Evolutionary conservation across 2,888 invertebrate species (phyloP).

Genomic region (Platypus cylindrus): DNA sequence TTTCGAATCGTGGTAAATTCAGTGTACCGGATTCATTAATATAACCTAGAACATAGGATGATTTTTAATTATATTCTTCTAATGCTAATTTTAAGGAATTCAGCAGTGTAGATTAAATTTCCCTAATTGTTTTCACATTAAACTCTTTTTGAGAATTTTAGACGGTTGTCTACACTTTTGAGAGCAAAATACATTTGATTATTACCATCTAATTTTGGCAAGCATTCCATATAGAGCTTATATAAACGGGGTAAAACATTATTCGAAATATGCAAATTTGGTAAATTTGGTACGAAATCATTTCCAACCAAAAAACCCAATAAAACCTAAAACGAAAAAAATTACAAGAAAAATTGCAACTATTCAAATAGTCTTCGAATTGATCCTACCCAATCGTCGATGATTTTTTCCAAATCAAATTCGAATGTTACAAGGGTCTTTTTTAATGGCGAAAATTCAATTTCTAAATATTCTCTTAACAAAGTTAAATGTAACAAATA

Average conservation of each 20-base stretch:
- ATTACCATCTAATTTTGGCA: slow-evolving; percentile 76
- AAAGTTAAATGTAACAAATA: slow-evolving; percentile 85
- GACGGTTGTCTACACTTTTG: no score
- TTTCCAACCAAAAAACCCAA: slow-evolving; percentile 97
- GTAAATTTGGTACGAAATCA: slow-evolving; percentile 94
- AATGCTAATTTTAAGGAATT: no score
- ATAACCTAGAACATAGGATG: slow-evolving; percentile 59
- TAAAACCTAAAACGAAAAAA: slow-evolving; percentile 41
- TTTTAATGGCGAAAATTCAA: slow-evolving; percentile 71
- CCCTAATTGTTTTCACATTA: no score
- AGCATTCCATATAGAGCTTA: slow-evolving; percentile 71
- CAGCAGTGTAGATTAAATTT: no score
- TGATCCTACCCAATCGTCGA: slow-evolving; percentile 80
- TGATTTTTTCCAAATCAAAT: slow-evolving; percentile 79
- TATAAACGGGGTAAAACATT: slow-evolving; percentile 82
- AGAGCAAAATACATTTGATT: no score
- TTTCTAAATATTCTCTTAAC: slow-evolving; percentile 81
- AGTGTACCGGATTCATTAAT: slow-evolving; percentile 82
- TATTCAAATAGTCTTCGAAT: not conserved
- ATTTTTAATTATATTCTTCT: no score
- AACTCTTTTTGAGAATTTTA: no score
- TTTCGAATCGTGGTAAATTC: slow-evolving; percentile 72
- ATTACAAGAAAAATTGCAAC: not conserved
- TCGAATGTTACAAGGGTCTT: slow-evolving; percentile 50
- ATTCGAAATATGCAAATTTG: slow-evolving; percentile 85